Percentiles rank a stretch among this genome's conserved stretches.
phyloP scores from a whole-genome alignment of 2,888 invertebrate species.

The Matsumyia berberina region DNA sequence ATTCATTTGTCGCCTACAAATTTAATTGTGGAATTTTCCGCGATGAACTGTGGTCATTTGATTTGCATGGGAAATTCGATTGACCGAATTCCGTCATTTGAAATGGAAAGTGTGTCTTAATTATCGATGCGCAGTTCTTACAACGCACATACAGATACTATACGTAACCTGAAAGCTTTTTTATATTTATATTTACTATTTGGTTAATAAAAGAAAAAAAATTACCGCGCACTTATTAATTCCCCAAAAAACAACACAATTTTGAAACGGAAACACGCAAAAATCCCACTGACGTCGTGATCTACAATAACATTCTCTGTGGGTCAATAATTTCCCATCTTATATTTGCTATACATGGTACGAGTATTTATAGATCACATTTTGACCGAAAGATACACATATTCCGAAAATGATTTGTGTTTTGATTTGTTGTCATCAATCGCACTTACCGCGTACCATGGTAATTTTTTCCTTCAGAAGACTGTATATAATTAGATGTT shows the following conservation, averaged over 20 bases:
- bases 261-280: conserved; percentile 43
- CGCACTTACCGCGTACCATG: conserved; percentile 32
- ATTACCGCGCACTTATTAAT: conserved; percentile 20
- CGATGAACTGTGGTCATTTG: background rate
- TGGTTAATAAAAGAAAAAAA: background rate
- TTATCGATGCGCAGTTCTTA: conserved; percentile 9
- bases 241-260: conserved; percentile 12
- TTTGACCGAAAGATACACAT: conserved; percentile 17
- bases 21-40: background rate
- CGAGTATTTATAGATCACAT: conserved; percentile 32
- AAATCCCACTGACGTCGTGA: conserved; percentile 20
- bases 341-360: conserved; percentile 43
- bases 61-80: background rate
- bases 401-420: conserved; percentile 24
- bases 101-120: background rate
- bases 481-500: conserved; percentile 36
- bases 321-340: conserved; percentile 44
- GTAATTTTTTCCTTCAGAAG: conserved; percentile 25
- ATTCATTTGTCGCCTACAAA: conserved; percentile 1
- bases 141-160: background rate
- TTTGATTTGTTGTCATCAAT: conserved; percentile 40
- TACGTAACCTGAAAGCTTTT: conserved; percentile 23
- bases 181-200: conserved; percentile 7
- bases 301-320: conserved; percentile 21
- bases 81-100: conserved; percentile 24